Conservation (phyloP, 2,113 vertebrate genomes). For the Clinocottus analis region DNA sequence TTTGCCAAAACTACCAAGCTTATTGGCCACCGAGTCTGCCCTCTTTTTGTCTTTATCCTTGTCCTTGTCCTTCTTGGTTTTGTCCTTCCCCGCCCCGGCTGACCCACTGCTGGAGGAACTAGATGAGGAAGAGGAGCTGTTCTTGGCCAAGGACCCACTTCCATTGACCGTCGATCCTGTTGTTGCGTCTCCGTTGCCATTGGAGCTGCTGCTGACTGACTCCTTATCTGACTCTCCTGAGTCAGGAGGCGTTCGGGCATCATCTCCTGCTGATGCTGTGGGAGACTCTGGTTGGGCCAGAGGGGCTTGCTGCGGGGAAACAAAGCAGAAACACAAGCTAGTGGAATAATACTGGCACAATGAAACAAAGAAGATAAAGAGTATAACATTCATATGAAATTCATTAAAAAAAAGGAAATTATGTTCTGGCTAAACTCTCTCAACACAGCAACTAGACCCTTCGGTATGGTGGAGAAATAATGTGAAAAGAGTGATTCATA, state of each 20-base stretch:
- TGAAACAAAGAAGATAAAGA: background rate
- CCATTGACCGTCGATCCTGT: slow-evolving; percentile 41
- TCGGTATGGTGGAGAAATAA: background rate
- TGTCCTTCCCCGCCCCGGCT: slow-evolving; percentile 84
- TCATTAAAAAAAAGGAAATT: background rate
- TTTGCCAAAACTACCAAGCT: slow-evolving; percentile 96
- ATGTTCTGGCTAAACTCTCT: background rate
- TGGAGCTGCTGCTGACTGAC: slow-evolving; percentile 94
- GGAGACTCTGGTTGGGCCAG: slow-evolving; percentile 96
- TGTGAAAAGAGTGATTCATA: slow-evolving; percentile 29
- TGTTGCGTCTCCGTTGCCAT: slow-evolving; percentile 84
- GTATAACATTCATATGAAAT: background rate
- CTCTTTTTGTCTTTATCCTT: slow-evolving; percentile 91
- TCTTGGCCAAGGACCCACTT: slow-evolving; percentile 71
- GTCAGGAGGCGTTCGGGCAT: slow-evolving; percentile 89
- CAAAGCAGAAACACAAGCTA: slow-evolving; percentile 14
- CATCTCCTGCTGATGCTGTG: slow-evolving; percentile 91
- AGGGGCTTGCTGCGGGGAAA: slow-evolving; percentile 83
- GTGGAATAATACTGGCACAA: background rate
- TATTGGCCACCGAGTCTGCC: slow-evolving; percentile 95
- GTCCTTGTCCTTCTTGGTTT: slow-evolving; percentile 86
- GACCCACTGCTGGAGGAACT: slow-evolving; percentile 80
- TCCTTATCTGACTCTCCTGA: slow-evolving; percentile 97
- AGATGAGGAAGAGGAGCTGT: slow-evolving; percentile 78
- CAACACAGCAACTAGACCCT: background rate